These are phyloP conservation scores for Calephelis perditalis DNA, from an alignment of 2,888 invertebrate genomes.

Conservation along the genomic window DNA sequence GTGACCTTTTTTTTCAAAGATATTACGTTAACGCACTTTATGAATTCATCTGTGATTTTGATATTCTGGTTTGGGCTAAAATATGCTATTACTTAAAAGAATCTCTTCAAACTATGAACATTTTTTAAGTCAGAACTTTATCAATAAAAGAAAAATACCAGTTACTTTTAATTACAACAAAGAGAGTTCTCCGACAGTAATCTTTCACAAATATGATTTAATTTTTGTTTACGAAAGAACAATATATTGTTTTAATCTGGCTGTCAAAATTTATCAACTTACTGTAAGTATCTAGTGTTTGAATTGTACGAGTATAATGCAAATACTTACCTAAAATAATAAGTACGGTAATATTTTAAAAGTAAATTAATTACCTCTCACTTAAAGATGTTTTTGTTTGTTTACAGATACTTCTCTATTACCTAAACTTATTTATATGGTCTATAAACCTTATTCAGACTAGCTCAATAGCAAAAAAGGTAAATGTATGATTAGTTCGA, in stretches of 20 bases:
- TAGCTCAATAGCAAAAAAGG: no score
- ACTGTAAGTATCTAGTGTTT: not conserved
- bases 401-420: no score
- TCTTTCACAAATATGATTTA: slow-evolving; percentile 1
- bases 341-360: no score
- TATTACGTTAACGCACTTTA: not conserved
- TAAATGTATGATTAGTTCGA: no score
- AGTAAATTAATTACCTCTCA: no score
- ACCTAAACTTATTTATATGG: no score
- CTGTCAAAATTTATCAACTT: slow-evolving; percentile 3
- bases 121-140: not conserved
- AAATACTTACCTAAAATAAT: not conserved
- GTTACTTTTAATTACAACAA: not conserved
- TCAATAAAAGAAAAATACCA: not conserved
- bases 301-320: no score
- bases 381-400: no score
- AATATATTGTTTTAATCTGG: slow-evolving; percentile 12
- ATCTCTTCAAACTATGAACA: not conserved
- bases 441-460: no score
- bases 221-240: slow-evolving; percentile 4
- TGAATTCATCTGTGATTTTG: not conserved
- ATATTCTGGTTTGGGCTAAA: not conserved
- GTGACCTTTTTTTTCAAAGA: not conserved
- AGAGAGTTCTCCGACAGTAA: not conserved
- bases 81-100: not conserved